A percentile compares a stretch with the other conserved stretches of the same genome.
Evolutionary conservation across 2,797 vertebrate species (phyloP).

Genomic region (Lagorchestes hirsutus): DNA sequence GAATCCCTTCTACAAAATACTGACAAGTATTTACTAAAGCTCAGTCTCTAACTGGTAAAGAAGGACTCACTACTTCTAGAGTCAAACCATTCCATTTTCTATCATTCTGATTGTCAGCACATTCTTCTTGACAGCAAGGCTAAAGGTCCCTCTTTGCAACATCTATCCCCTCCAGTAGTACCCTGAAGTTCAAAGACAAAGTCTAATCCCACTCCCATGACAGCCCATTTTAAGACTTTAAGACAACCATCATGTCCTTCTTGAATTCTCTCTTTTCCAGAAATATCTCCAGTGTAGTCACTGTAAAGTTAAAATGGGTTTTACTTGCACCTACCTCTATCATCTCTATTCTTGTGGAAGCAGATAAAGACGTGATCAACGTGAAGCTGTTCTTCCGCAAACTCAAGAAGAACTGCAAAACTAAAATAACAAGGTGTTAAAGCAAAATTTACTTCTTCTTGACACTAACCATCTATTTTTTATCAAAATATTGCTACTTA

Average conservation of each 20-base stretch:
- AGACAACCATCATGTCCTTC: neutral
- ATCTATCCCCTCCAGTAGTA: neutral
- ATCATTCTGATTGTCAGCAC: neutral
- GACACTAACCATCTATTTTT: neutral
- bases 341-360: slow-evolving; percentile 97
- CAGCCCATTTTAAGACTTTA: neutral
- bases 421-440: slow-evolving; percentile 80
- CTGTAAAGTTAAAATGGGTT: neutral
- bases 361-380: slow-evolving; percentile 96
- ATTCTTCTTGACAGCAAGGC: neutral
- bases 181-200: neutral
- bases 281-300: neutral
- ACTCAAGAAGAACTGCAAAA: slow-evolving; percentile 96
- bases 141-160: neutral
- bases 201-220: neutral
- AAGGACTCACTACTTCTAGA: neutral
- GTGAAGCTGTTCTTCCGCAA: slow-evolving; percentile 96
- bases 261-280: neutral
- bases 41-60: neutral
- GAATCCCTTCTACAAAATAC: neutral
- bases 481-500: neutral
- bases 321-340: slow-evolving; percentile 90
- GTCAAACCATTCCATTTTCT: neutral
- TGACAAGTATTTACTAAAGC: neutral
- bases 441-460: rapidly evolving